Evolutionary conservation across 2,113 vertebrate genomes (phyloP).

Genomic region (Micromys minutus): DNA sequence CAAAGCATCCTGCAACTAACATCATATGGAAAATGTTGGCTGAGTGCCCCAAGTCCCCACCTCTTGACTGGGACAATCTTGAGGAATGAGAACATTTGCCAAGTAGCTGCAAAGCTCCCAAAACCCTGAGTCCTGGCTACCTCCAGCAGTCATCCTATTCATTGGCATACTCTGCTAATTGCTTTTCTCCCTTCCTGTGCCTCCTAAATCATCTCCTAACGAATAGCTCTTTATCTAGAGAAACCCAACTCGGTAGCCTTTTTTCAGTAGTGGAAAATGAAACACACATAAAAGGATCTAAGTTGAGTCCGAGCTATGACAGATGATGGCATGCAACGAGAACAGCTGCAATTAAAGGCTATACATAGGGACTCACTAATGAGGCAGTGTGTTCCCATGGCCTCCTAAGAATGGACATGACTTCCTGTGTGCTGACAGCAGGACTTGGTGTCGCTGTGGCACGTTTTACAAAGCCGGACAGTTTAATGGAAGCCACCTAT

Average conservation of each 20-base stretch:
- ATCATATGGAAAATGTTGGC: background rate
- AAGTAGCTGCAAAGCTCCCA: background rate
- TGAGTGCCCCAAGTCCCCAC: background rate
- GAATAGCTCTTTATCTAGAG: background rate
- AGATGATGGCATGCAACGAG: background rate
- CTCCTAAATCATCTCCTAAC: background rate
- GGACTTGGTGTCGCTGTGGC: background rate
- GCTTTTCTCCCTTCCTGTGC: background rate
- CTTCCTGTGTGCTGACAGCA: background rate
- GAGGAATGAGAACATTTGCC: background rate
- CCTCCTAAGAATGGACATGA: background rate
- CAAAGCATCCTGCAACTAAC: background rate
- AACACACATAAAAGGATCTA: constrained; percentile 14
- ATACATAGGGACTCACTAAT: background rate
- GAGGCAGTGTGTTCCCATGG: background rate
- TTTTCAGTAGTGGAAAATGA: constrained; percentile 14
- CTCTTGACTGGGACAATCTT: background rate
- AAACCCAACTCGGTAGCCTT: background rate
- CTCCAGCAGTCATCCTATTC: background rate
- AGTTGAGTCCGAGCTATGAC: background rate
- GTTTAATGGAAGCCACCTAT: background rate
- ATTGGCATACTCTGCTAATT: background rate
- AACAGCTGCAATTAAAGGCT: background rate
- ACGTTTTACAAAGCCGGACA: background rate
- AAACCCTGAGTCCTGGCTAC: background rate